Base-by-base conservation (phyloP, 2,888 invertebrate genomes). In the Griposia aprilina region DNA sequence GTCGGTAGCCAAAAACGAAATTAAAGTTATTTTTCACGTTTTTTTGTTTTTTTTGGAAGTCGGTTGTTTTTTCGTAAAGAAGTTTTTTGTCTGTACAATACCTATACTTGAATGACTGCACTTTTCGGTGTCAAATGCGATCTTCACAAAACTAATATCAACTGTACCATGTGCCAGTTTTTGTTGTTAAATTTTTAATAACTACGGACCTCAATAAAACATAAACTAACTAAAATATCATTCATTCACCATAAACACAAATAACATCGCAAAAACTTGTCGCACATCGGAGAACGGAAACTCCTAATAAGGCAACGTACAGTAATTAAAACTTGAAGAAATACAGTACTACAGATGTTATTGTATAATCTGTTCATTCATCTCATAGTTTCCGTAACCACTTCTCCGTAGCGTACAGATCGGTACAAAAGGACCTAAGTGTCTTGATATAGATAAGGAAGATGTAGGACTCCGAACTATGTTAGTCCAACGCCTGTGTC, bases 321-420 rank as follows among this genome's bases (percentile, higher is more conserved):
- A 60, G 50, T 81, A 71, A 85, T 81, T 74, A 85, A 77, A 85
- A 71, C 41, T 76, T 74, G 13, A 57, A 62, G 30, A 20, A 45
- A 30, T 36, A 55, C 2, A 30, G 23, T 26, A 59, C 45, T 52
- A 57, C 30, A 48, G 48, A 50, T 57, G 55, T 68, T 26, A 48
- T 68, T 57, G 41, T 55, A 57, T 52, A 52, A 63, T 77, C 45
- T 23, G n/a, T 68, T 72, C 26, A 81, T 81, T 81, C 74, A 81
- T 66, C 52, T 59, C n/a, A 73, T 74, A 36, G 8, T n/a, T 66
- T 60, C 26, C 55, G 17, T 15, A 50, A 59, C 5, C 26, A 59
- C 7, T 20, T 59, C 45, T 15, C 15, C 30, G 15, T n/a, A 48
- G 26, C 5, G 10, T 26, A 23, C 17, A 55, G 1, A 41, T 68